A percentile compares a stretch with the other conserved stretches of the same genome.
Evolutionary conservation across 2,888 invertebrate species (phyloP).

Genomic region (Drosophila tanythrix): DNA sequence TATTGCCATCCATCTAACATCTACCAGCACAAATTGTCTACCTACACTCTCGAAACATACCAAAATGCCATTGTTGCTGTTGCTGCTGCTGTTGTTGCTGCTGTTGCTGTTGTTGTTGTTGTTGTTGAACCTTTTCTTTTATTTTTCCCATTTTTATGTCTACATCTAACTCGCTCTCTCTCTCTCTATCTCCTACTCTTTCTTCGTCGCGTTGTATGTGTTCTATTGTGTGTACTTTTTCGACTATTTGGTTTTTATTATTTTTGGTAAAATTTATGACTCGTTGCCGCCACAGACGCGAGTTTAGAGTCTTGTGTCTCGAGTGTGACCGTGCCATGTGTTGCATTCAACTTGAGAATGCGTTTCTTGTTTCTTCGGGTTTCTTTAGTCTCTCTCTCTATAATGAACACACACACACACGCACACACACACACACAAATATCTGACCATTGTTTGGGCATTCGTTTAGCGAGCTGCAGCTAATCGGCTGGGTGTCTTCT

Average conservation of each 20-base stretch:
- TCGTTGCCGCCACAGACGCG: constrained; percentile 50
- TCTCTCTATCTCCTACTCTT: background rate
- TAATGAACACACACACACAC: background rate
- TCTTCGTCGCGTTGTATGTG: constrained; percentile 18
- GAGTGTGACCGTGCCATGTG: constrained; percentile 69
- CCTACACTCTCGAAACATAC: constrained; percentile 60
- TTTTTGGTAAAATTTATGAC: constrained; percentile 74
- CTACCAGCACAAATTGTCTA: constrained; percentile 56
- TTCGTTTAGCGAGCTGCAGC: constrained; percentile 64
- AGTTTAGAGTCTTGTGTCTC: constrained; percentile 31
- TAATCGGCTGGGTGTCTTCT: constrained; percentile 39
- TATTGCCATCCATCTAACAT: constrained; percentile 32
- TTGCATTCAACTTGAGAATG: constrained; percentile 68
- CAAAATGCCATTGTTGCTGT: constrained; percentile 50
- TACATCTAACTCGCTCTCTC: constrained; percentile 15
- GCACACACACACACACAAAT: background rate
- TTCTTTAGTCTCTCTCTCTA: background rate
- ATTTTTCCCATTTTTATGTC: constrained; percentile 37
- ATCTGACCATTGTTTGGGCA: constrained; percentile 66
- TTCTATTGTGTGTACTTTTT: constrained; percentile 53
- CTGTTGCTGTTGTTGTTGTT: background rate
- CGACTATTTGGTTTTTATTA: constrained; percentile 79
- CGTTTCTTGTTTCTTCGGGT: constrained; percentile 60
- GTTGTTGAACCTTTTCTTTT: constrained; percentile 53
- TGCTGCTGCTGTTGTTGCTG: too few species aligned